These are phyloP conservation scores for Zoanthus solanderi DNA, from an alignment of 92 coral and sea anemone genomes.

Conservation along the genomic window DNA sequence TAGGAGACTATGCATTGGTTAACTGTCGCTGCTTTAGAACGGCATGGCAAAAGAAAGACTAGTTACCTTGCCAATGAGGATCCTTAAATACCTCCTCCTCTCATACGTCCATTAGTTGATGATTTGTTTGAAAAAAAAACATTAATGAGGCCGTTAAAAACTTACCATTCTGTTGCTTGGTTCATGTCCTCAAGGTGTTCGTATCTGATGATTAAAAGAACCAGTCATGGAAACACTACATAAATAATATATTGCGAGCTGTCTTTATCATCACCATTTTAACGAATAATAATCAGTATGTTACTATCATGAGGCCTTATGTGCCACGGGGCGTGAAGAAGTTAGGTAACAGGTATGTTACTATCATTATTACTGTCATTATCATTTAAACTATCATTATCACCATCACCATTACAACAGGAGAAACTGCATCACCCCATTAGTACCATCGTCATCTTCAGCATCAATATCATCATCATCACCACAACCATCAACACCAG, in stretches of 20 bases:
- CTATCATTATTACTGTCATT: background rate
- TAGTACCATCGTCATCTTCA: background rate
- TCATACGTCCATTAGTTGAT: no score
- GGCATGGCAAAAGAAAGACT: no score
- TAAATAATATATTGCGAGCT: constrained; percentile 15
- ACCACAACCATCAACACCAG: background rate
- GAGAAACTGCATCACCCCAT: background rate
- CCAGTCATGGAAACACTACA: constrained; percentile 39
- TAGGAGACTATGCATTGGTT: no score
- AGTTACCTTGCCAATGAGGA: no score
- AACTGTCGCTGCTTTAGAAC: no score
- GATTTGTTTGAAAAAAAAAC: no score
- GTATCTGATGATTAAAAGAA: constrained; percentile 60
- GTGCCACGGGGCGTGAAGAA: no score
- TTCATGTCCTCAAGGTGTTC: constrained; percentile 90
- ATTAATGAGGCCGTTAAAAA: background rate
- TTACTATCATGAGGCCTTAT: no score
- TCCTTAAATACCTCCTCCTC: no score
- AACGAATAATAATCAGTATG: background rate
- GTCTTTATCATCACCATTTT: background rate
- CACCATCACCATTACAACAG: background rate
- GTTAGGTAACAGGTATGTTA: no score
- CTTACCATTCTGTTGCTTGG: constrained; percentile 99
- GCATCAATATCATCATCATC: background rate
- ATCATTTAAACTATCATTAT: background rate